phyloP scores from a whole-genome alignment of 2,113 vertebrate species.

The Dicrurus megarhynchus region DNA sequence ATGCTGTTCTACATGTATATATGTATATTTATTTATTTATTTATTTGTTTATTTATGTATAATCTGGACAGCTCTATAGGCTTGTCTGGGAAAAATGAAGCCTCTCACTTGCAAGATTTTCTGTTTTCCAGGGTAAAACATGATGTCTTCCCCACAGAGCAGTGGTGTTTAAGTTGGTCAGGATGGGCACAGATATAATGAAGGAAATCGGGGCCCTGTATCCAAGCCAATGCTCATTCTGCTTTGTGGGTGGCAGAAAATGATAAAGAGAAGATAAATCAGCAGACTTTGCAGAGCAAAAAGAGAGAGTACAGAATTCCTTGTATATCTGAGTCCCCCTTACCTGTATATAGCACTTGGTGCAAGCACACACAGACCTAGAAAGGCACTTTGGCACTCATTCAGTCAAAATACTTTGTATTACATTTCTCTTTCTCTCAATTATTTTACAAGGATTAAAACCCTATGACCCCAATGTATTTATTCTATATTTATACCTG shows the following conservation, averaged over 20 bases:
- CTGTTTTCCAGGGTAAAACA: background rate
- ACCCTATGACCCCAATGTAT: background rate
- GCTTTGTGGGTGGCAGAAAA: background rate
- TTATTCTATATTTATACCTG: background rate
- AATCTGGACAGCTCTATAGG: background rate
- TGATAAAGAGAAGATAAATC: background rate
- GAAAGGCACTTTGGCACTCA: background rate
- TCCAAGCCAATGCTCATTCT: background rate
- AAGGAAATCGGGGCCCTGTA: background rate
- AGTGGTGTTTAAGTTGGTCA: background rate
- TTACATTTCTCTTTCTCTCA: background rate
- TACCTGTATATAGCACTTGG: rapidly evolving
- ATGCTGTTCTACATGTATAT: background rate
- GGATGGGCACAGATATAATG: background rate
- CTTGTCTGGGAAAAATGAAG: background rate
- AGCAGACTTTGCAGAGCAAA: background rate
- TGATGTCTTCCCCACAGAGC: rapidly evolving
- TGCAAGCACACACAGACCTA: background rate
- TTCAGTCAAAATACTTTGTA: background rate
- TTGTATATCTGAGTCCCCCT: background rate
- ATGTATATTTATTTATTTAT: rapidly evolving
- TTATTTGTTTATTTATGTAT: too few species aligned
- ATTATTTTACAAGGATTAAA: background rate
- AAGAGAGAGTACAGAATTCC: background rate
- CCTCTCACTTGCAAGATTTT: background rate